Conservation (phyloP, 2,113 vertebrate genomes). For the Accipiter cooperii region DNA sequence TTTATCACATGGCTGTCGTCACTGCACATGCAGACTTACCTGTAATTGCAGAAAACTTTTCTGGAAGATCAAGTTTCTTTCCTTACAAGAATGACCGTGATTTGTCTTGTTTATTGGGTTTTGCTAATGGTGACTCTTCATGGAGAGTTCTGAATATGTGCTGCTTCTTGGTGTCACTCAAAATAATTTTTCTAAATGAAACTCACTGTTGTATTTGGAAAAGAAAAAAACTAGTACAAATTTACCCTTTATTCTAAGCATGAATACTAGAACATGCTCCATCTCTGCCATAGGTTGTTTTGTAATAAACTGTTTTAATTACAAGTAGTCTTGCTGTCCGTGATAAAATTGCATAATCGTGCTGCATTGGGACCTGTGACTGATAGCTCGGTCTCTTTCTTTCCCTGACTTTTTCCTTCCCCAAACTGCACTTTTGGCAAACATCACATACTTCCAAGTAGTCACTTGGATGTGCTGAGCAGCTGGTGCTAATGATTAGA, state of each 20-base stretch:
- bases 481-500: not conserved
- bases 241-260: not conserved
- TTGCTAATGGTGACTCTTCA: not conserved
- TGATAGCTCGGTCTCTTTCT: not conserved
- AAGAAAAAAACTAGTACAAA: not conserved
- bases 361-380: not conserved
- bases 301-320: conserved; percentile 36
- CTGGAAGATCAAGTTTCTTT: not conserved
- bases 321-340: not conserved
- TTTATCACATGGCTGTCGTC: not conserved
- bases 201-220: not conserved
- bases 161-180: not conserved
- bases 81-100: rapidly evolving
- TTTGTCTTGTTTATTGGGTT: not conserved
- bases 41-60: not conserved
- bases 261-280: not conserved
- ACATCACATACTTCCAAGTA: not conserved
- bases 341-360: not conserved
- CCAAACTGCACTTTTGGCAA: not conserved
- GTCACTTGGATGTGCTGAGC: not conserved
- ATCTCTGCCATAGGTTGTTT: not conserved
- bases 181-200: not conserved
- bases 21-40: not conserved
- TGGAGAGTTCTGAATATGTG: not conserved
- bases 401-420: not conserved